Percentiles rank a stretch among this genome's conserved stretches.
Conservation (phyloP, 2,888 invertebrate genomes). For the Keiferia lycopersicella region DNA sequence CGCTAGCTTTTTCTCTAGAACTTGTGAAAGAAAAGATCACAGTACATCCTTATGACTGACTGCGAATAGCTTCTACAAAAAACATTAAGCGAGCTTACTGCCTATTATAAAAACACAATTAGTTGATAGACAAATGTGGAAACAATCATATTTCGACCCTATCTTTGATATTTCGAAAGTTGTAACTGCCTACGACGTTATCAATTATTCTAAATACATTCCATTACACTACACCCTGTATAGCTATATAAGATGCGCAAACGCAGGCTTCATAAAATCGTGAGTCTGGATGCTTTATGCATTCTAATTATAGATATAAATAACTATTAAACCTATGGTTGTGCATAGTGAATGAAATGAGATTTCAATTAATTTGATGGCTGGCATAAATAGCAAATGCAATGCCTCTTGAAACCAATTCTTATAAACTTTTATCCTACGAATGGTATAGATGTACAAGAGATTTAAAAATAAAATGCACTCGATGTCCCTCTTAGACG, state of each 20-base stretch:
- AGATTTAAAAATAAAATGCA: constrained; percentile 9
- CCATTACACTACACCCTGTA: no score
- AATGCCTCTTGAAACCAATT: neutral
- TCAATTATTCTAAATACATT: no score
- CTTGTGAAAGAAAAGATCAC: no score
- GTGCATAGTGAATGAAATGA: constrained; percentile 12
- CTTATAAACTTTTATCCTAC: neutral
- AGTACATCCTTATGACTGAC: no score
- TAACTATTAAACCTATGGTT: constrained; percentile 3
- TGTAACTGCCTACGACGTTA: no score
- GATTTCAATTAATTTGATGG: constrained; percentile 36
- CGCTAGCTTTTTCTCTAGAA: no score
- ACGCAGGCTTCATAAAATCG: neutral
- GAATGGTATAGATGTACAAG: neutral
- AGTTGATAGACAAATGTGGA: no score
- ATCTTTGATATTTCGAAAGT: no score
- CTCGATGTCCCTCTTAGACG: neutral
- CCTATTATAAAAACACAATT: no score
- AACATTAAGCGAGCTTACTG: no score
- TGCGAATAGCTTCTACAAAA: no score
- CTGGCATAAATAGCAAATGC: neutral
- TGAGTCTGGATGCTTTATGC: neutral
- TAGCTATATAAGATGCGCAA: neutral
- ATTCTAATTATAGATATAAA: constrained; percentile 1
- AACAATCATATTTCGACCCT: no score